These are phyloP conservation scores for Sebastes nivosus DNA, from an alignment of 2,797 vertebrate genomes.

Conservation along the genomic window DNA sequence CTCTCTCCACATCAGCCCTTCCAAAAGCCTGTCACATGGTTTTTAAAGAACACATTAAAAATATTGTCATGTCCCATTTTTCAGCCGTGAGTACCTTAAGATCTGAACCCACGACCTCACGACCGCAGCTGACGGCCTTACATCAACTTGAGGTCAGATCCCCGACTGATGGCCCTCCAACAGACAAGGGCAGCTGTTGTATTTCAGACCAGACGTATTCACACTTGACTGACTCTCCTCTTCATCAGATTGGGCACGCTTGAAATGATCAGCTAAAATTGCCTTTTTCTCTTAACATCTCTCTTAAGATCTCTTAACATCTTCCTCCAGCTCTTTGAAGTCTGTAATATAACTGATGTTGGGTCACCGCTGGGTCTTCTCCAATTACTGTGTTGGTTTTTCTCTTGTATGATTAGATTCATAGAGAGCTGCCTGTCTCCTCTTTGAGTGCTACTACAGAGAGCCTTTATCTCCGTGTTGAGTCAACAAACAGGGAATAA, in stretches of 20 bases:
- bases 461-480: constrained; percentile 53
- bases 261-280: constrained; percentile 78
- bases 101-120: constrained; percentile 64
- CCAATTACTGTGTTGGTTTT: constrained; percentile 77
- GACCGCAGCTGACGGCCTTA: constrained; percentile 52
- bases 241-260: constrained; percentile 77
- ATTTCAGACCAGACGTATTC: constrained; percentile 69
- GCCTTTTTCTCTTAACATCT: constrained; percentile 67
- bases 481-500: constrained; percentile 47
- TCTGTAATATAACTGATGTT: constrained; percentile 77
- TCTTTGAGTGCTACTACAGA: constrained; percentile 38
- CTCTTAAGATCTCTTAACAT: constrained; percentile 77
- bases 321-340: constrained; percentile 82
- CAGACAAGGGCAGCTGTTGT: constrained; percentile 84
- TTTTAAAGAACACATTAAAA: not conserved
- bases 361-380: constrained; percentile 69
- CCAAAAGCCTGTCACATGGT: not conserved
- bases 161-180: constrained; percentile 51
- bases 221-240: constrained; percentile 78
- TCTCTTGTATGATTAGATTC: constrained; percentile 66
- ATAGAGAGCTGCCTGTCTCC: constrained; percentile 62
- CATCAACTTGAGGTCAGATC: constrained; percentile 65
- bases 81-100: constrained; percentile 17
- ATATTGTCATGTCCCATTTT: constrained; percentile 36
- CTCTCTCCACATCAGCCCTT: not conserved